phyloP scores from a whole-genome alignment of 2,113 vertebrate species.

The Oophaga pumilio region DNA sequence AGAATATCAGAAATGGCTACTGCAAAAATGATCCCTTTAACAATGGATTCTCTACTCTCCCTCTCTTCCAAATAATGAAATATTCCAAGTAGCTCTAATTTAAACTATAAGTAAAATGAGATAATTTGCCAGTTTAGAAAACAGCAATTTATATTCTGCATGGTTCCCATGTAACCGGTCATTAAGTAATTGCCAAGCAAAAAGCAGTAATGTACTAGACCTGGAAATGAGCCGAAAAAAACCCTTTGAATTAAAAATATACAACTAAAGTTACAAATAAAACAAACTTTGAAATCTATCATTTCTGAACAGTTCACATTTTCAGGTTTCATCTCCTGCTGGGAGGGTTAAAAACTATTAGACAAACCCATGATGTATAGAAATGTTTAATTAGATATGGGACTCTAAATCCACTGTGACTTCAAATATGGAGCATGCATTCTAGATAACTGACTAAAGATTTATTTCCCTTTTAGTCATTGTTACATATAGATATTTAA shows the following conservation, averaged over 20 bases:
- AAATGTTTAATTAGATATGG: slow-evolving; percentile 7
- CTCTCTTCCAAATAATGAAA: too few species aligned
- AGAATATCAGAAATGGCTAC: too few species aligned
- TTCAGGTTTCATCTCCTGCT: not conserved
- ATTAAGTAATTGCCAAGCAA: too few species aligned
- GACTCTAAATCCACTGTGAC: slow-evolving; percentile 3
- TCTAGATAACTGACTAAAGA: not conserved
- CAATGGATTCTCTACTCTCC: too few species aligned
- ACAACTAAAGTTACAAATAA: not conserved
- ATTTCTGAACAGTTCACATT: not conserved
- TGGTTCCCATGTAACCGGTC: too few species aligned
- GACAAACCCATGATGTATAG: not conserved
- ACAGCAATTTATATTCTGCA: too few species aligned
- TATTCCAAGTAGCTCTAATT: too few species aligned
- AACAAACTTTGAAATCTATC: not conserved
- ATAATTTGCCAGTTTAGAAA: too few species aligned
- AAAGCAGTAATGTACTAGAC: too few species aligned
- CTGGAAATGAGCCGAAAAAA: not conserved
- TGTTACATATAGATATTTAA: not conserved
- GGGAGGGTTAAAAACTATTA: not conserved
- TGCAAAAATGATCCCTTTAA: too few species aligned
- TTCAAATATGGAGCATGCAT: not conserved
- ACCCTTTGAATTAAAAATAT: not conserved
- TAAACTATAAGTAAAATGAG: too few species aligned
- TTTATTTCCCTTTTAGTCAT: not conserved